Evolutionary conservation across 2,888 invertebrate genomes (phyloP).

Genomic region (Drosophila aldrichi): DNA sequence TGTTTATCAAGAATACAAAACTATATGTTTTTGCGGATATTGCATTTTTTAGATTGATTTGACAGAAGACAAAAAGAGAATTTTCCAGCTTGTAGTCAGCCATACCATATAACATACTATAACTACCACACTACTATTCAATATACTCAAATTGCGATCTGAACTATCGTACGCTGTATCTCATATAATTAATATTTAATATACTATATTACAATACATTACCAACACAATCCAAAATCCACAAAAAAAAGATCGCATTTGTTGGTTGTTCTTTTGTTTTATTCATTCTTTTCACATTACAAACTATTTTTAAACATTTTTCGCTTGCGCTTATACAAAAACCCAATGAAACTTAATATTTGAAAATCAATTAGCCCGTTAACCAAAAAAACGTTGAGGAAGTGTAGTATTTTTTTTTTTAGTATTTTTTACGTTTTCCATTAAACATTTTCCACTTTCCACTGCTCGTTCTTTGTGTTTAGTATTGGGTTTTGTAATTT

Average conservation of each 20-base stretch:
- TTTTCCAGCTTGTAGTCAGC: too few species aligned
- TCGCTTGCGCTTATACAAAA: conserved; percentile 35
- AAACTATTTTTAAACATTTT: conserved; percentile 55
- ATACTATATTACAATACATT: too few species aligned
- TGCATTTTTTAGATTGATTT: too few species aligned
- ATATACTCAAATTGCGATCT: too few species aligned
- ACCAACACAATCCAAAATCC: too few species aligned
- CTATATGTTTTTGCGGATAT: too few species aligned
- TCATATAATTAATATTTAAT: too few species aligned
- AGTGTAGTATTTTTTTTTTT: conserved; percentile 22
- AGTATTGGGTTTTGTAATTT: conserved; percentile 27
- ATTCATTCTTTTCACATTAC: conserved; percentile 46
- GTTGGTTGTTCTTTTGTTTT: conserved; percentile 43
- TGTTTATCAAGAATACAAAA: too few species aligned
- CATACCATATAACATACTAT: too few species aligned
- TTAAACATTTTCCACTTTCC: conserved; percentile 8
- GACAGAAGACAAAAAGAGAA: too few species aligned
- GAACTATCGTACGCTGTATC: too few species aligned
- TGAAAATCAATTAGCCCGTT: conserved; percentile 33
- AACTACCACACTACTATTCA: too few species aligned
- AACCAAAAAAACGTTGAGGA: conserved; percentile 27
- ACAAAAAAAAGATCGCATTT: conserved; percentile 13
- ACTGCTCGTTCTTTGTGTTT: conserved; percentile 8
- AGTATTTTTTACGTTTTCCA: conserved; percentile 12
- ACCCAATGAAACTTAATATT: conserved; percentile 27